A percentile compares a stretch with the other conserved stretches of the same genome.
Evolutionary conservation across 2,888 invertebrate genomes (phyloP).

Genomic region (Scrobipalpa atriplicella): DNA sequence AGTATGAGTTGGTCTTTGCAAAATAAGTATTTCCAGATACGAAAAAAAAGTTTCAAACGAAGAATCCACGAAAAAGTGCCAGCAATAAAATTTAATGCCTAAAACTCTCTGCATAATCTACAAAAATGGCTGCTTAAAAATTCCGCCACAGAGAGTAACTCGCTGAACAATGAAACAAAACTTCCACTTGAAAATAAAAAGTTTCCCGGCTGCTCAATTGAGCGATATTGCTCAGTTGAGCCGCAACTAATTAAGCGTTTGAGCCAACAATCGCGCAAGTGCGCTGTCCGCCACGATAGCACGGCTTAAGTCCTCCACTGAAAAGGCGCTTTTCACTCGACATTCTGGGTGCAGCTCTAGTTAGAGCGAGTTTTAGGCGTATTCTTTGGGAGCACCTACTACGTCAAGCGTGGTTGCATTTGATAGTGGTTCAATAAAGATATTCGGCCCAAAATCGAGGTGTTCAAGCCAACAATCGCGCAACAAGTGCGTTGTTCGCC

Average conservation of each 20-base stretch:
- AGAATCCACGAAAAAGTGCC: background rate
- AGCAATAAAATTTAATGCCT: background rate
- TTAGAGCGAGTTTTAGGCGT: conserved; percentile 16
- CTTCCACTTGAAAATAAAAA: conserved; percentile 30
- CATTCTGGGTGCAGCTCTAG: conserved; percentile 33
- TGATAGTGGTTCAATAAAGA: too few species aligned
- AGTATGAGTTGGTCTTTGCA: too few species aligned
- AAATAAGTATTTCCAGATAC: too few species aligned
- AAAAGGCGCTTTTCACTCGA: conserved; percentile 45
- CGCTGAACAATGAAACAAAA: conserved; percentile 22
- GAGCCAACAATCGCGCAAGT: conserved; percentile 59
- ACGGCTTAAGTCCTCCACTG: conserved; percentile 60
- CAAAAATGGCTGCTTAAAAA: conserved; percentile 1
- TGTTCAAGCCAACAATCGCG: conserved; percentile 65
- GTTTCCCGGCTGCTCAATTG: conserved; percentile 46
- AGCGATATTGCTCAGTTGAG: conserved; percentile 53
- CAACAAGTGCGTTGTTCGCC: conserved; percentile 52
- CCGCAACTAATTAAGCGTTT: conserved; percentile 64
- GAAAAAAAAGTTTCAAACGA: too few species aligned
- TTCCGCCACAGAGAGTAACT: conserved; percentile 9
- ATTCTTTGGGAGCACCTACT: background rate
- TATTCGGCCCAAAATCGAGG: conserved; percentile 23
- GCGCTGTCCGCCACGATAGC: conserved; percentile 61
- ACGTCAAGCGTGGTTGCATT: too few species aligned
- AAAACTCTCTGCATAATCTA: background rate